These are phyloP conservation scores for Pogona vitticeps DNA, from an alignment of 2,113 vertebrate species.

Conservation along the genomic window DNA sequence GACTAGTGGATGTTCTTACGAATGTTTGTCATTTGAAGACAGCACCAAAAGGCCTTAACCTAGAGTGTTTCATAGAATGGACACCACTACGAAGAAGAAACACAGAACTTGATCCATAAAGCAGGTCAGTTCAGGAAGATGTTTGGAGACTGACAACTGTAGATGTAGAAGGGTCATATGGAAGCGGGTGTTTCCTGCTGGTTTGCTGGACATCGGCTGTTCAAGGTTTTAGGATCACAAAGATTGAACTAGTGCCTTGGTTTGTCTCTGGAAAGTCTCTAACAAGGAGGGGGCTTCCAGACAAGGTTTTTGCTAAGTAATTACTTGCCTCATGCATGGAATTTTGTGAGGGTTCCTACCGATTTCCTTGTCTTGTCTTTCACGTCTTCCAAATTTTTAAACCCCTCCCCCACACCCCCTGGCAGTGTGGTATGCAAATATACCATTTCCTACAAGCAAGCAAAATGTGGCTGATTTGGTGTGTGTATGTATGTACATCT, in stretches of 20 bases:
- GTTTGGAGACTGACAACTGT: not conserved
- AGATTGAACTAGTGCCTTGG: not conserved
- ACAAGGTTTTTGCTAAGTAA: too few species aligned
- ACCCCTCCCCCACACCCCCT: too few species aligned
- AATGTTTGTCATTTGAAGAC: constrained; percentile 19
- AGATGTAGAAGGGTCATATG: not conserved
- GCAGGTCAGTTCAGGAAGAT: not conserved
- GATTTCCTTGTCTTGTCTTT: too few species aligned
- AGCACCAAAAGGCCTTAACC: not conserved
- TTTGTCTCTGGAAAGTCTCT: too few species aligned
- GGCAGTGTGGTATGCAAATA: not conserved
- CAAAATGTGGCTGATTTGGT: not conserved
- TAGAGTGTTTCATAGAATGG: not conserved
- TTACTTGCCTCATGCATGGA: too few species aligned
- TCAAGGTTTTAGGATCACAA: not conserved
- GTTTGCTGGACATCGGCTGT: not conserved
- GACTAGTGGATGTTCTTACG: constrained; percentile 47
- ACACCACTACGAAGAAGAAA: not conserved
- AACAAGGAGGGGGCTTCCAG: not conserved
- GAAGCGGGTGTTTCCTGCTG: not conserved
- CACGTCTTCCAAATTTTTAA: too few species aligned
- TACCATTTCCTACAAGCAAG: not conserved
- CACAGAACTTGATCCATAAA: not conserved
- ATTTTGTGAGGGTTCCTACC: too few species aligned
- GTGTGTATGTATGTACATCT: too few species aligned